Evolutionary conservation across 2,113 vertebrate species (phyloP).

Genomic region (Phaetusa simplex): DNA sequence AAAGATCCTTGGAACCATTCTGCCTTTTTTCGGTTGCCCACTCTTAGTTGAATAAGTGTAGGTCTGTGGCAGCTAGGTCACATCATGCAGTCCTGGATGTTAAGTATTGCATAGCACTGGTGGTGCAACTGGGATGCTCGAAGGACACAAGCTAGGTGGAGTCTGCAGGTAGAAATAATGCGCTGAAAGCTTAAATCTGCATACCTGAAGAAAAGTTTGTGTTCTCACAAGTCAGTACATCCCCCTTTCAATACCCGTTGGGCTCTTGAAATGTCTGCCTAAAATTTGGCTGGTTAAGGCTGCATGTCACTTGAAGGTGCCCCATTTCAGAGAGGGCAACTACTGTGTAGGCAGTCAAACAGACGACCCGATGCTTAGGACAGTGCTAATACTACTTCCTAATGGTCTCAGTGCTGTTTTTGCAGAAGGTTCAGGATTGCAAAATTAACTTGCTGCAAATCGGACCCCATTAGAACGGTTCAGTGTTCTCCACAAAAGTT

Average conservation of each 20-base stretch:
- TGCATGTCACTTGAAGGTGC: not conserved
- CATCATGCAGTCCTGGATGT: not conserved
- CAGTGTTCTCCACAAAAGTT: not conserved
- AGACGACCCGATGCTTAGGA: rapidly evolving
- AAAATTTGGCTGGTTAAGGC: not conserved
- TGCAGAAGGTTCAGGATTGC: not conserved
- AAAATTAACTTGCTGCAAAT: not conserved
- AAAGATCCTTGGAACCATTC: not conserved
- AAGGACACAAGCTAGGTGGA: not conserved
- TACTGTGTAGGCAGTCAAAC: not conserved
- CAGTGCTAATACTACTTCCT: not conserved
- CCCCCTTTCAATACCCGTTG: not conserved
- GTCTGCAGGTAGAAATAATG: not conserved
- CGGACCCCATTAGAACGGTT: not conserved
- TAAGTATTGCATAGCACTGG: too few species aligned
- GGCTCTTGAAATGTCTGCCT: not conserved
- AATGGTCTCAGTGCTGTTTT: not conserved
- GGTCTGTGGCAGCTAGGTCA: not conserved
- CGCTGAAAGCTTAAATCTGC: not conserved
- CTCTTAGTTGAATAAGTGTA: not conserved
- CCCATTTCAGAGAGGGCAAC: not conserved
- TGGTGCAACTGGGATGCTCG: not conserved
- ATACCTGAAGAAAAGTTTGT: not conserved
- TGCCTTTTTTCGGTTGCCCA: not conserved
- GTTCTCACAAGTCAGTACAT: not conserved